These are phyloP conservation scores for Melolontha melolontha DNA, from an alignment of 2,888 invertebrate species.

Conservation along the genomic window DNA sequence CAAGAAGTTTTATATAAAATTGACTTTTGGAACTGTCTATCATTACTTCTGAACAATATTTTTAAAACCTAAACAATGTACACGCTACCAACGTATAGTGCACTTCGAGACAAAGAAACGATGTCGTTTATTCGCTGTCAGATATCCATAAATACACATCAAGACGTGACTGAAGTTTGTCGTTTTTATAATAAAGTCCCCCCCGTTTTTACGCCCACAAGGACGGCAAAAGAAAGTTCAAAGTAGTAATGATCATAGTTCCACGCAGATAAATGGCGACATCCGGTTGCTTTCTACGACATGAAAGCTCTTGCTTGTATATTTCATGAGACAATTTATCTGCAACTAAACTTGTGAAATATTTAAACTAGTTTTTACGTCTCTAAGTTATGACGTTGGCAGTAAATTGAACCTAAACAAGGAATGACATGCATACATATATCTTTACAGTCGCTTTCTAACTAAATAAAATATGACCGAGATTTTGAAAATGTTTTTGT, in stretches of 20 bases:
- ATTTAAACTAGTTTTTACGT: constrained; percentile 51
- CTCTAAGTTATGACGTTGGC: constrained; percentile 23
- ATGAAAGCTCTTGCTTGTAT: constrained; percentile 51
- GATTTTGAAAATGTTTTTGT: too few species aligned
- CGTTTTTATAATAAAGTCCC: constrained; percentile 9
- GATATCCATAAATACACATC: constrained; percentile 21
- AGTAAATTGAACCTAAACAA: background rate
- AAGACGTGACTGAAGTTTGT: constrained; percentile 28
- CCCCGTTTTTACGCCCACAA: constrained; percentile 2
- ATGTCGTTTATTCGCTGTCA: constrained; percentile 27
- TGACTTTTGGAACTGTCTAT: too few species aligned
- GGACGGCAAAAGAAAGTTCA: constrained; percentile 3
- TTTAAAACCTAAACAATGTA: too few species aligned
- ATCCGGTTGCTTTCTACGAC: constrained; percentile 43
- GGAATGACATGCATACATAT: background rate
- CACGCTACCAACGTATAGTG: background rate
- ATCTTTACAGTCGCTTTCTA: background rate
- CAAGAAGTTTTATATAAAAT: too few species aligned
- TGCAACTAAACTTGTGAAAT: constrained; percentile 50
- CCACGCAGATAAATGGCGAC: constrained; percentile 40
- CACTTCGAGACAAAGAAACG: constrained; percentile 31
- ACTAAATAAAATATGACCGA: too few species aligned
- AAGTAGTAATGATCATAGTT: constrained; percentile 17
- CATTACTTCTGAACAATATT: too few species aligned
- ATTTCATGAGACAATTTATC: constrained; percentile 50